Base-by-base conservation (phyloP, 2,113 vertebrate genomes). In the Fulmarus glacialis region DNA sequence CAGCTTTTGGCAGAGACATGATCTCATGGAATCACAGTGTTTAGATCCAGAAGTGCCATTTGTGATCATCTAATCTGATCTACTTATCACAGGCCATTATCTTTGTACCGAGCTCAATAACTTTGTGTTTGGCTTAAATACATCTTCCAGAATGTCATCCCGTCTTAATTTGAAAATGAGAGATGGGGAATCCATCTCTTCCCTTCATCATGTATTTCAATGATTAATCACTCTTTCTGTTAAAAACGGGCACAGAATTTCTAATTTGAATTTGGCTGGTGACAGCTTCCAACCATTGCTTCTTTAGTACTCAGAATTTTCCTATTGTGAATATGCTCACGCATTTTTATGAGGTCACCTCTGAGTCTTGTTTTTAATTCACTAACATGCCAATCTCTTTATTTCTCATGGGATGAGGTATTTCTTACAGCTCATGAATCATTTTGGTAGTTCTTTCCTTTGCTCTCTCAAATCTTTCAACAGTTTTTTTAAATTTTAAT, bases 321-420 rank as follows among this genome's bases (percentile, higher is more conserved):
- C 75, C 73, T 81, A 77, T 4, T 81, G 72, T 85, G 71, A 95
- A 83, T 82, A 45, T 60, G 60, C 27, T 89, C 56, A 67, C 21
- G 0, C 52, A 71, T 71, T 93, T 78, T 91, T 95, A 93, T 89
- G 47, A 92, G 53, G 80, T 97, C 90, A 95, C 42, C 82, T 90
- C 92, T 43, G 26, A 96, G 56, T 78, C 88, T 95, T 92, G 80
- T 42, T 95, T 96, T 87, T 91, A 93, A 95, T 95, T 95, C 83
- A 83, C 30, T 74, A 82, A 43, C 40, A 75, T 74, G 36, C 52
- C 68, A 67, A 71, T 63, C 74, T 63, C 59, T 88, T 95, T 90
- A 47, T 83, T 88, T 96, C 62, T 93, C 92, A 52, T 34, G 80
- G 72, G 80, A 78, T 72, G 45, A 84, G 48, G 26, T 90, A 81